Evolutionary conservation across 2,888 invertebrate genomes (phyloP).

Genomic region (Cephalotes varians): DNA sequence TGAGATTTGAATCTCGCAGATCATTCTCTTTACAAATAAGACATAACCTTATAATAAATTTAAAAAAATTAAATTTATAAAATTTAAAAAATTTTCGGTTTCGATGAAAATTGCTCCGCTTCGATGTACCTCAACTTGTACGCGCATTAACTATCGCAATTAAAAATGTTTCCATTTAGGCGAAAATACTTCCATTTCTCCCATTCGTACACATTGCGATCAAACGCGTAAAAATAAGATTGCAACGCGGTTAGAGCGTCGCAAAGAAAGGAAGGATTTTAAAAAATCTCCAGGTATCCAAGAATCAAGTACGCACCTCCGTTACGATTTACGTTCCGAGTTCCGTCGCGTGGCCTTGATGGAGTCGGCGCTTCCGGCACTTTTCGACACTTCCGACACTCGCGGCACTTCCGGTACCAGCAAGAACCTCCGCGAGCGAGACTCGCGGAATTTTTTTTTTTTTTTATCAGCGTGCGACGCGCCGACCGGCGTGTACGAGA

Average conservation of each 20-base stretch:
- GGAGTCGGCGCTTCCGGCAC: slow-evolving; percentile 22
- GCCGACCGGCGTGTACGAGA: slow-evolving; percentile 1
- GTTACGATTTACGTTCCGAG: neutral
- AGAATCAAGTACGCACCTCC: slow-evolving; percentile 9
- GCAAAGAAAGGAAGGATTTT: too few species aligned
- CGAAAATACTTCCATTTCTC: neutral
- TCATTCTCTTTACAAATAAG: neutral
- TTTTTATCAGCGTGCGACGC: neutral
- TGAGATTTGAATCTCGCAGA: neutral
- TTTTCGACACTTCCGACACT: slow-evolving; percentile 28
- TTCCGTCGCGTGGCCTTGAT: neutral
- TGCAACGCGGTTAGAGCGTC: neutral
- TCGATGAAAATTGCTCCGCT: neutral
- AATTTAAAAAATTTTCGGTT: neutral
- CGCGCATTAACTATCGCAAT: neutral
- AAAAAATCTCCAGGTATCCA: neutral
- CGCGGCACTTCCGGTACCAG: slow-evolving; percentile 30
- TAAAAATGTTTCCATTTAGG: neutral
- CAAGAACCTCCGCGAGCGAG: neutral
- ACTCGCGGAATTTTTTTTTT: slow-evolving; percentile 16
- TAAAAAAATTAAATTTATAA: neutral
- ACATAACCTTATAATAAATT: neutral
- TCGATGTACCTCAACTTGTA: neutral
- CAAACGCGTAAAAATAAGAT: neutral
- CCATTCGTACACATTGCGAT: neutral